Percentiles rank a stretch among this genome's conserved stretches.
These are phyloP conservation scores for Tetropium fuscum DNA, from an alignment of 2,888 invertebrate species.

Conservation along the genomic window DNA sequence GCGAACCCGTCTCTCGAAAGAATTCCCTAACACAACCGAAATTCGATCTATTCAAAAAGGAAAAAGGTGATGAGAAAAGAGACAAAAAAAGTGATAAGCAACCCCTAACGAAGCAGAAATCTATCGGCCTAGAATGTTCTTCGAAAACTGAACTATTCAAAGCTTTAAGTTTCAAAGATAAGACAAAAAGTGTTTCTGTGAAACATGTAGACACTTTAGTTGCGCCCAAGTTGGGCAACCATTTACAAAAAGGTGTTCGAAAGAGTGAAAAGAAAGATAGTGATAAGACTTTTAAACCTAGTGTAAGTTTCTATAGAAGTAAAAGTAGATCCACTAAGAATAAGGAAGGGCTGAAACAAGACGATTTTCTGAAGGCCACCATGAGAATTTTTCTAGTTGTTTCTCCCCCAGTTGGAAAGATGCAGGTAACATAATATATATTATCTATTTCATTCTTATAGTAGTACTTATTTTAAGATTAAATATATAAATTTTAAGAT, in stretches of 20 bases:
- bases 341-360: slow-evolving; percentile 67
- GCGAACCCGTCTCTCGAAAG: slow-evolving; percentile 59
- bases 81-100: slow-evolving; percentile 61
- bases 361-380: slow-evolving; percentile 78
- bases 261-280: slow-evolving; percentile 61
- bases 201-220: slow-evolving; percentile 54
- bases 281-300: slow-evolving; percentile 56
- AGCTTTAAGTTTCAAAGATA: slow-evolving; percentile 59
- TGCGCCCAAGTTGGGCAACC: slow-evolving; percentile 45
- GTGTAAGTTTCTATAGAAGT: slow-evolving; percentile 55
- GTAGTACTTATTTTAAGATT: background rate
- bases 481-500: too few relatives aligned
- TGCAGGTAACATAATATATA: slow-evolving; percentile 66
- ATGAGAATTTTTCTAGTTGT: slow-evolving; percentile 82
- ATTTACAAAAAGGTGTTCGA: slow-evolving; percentile 59
- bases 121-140: slow-evolving; percentile 55
- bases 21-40: slow-evolving; percentile 64
- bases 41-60: slow-evolving; percentile 54
- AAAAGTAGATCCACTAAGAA: slow-evolving; percentile 46
- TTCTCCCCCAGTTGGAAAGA: slow-evolving; percentile 74
- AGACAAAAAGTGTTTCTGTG: slow-evolving; percentile 56
- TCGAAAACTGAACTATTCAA: slow-evolving; percentile 53
- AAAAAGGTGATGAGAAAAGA: slow-evolving; percentile 52
- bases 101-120: slow-evolving; percentile 59
- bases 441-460: background rate